Evolutionary conservation across 2,888 invertebrate species (phyloP).

Genomic region (Apamea anceps): DNA sequence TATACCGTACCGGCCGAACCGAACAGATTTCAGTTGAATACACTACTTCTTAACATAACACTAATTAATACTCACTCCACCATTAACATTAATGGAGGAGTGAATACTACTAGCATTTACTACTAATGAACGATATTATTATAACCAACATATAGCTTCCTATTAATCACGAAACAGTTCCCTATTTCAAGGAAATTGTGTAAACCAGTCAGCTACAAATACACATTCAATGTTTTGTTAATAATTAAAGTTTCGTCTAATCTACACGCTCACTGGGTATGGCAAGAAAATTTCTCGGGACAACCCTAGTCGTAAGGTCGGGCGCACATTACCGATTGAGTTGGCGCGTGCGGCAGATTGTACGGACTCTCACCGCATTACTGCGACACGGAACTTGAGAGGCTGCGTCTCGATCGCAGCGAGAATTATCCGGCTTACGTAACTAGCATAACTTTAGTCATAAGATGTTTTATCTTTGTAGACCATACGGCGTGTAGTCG

Average conservation of each 20-base stretch:
- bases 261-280: not conserved
- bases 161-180: constrained; percentile 10
- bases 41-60: not conserved
- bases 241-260: constrained; percentile 37
- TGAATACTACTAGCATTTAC: too few relatives aligned
- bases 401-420: constrained; percentile 36
- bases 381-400: constrained; percentile 23
- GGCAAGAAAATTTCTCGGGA: constrained; percentile 13
- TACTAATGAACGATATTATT: constrained; percentile 8
- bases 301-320: constrained; percentile 10
- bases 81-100: not conserved
- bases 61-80: constrained; percentile 14
- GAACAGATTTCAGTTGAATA: not conserved
- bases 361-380: constrained; percentile 12
- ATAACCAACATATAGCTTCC: not conserved
- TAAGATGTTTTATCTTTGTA: constrained; percentile 50
- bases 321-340: constrained; percentile 31
- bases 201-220: constrained; percentile 17
- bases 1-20: not conserved
- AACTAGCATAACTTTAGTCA: constrained; percentile 39
- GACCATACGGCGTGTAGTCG: constrained; percentile 18
- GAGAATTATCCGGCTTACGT: constrained; percentile 49
- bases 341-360: constrained; percentile 11
- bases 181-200: constrained; percentile 19
- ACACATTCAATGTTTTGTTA: constrained; percentile 35